These are phyloP conservation scores for Melieria crassipennis DNA, from an alignment of 2,888 invertebrate genomes.

Conservation along the genomic window DNA sequence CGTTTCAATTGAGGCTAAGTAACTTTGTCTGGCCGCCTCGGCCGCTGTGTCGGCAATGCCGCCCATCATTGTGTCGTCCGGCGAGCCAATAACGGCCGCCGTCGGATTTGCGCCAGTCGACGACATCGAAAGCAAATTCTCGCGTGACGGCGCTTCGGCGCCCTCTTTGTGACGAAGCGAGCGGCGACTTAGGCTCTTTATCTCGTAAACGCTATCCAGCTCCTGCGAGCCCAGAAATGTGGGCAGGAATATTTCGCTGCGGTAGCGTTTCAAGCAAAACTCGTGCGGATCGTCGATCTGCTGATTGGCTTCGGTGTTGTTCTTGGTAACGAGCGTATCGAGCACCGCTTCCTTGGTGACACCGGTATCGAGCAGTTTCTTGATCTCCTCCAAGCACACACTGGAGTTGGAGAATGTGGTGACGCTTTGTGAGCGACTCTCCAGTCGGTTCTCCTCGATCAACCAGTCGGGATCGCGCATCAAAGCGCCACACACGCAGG, in stretches of 20 bases:
- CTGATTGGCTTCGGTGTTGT: constrained; percentile 66
- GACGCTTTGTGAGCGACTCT: constrained; percentile 65
- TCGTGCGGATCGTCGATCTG: constrained; percentile 62
- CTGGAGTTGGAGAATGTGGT: constrained; percentile 66
- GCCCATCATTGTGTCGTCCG: constrained; percentile 56
- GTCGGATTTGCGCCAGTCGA: constrained; percentile 51
- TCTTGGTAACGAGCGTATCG: constrained; percentile 64
- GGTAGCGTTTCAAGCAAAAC: constrained; percentile 57
- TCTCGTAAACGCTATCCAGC: constrained; percentile 59
- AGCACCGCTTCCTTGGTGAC: constrained; percentile 65
- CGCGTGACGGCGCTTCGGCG: constrained; percentile 58
- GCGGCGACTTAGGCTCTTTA: constrained; percentile 60
- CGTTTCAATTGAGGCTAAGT: constrained; percentile 64
- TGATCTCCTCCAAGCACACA: constrained; percentile 68
- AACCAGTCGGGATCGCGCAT: constrained; percentile 90
- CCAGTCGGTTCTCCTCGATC: constrained; percentile 64
- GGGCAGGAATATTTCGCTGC: constrained; percentile 63
- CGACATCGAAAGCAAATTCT: constrained; percentile 62
- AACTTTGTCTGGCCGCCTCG: constrained; percentile 50
- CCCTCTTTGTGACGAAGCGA: constrained; percentile 61
- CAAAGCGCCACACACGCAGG: constrained; percentile 85
- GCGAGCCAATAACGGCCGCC: constrained; percentile 50
- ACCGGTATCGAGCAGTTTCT: constrained; percentile 76
- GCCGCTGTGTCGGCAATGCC: constrained; percentile 48
- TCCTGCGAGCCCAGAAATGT: constrained; percentile 61